Conservation (phyloP, 2,888 invertebrate species). For the Zeuzera pyrina region DNA sequence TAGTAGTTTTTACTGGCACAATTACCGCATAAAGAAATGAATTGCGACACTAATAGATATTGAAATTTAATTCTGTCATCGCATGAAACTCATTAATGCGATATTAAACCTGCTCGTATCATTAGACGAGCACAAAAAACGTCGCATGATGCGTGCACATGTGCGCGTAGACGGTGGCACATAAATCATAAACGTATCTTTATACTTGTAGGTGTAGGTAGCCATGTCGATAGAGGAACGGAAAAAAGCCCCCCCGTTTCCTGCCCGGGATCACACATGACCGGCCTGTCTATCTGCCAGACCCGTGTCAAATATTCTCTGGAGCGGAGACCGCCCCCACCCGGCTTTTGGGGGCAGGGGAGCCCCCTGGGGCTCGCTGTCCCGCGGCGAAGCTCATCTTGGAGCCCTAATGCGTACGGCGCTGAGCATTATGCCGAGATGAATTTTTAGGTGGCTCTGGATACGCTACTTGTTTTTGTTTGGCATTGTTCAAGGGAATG, state of each 20-base stretch:
- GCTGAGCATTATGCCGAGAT: constrained; percentile 57
- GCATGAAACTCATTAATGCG: constrained; percentile 39
- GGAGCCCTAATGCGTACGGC: constrained; percentile 66
- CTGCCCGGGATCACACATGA: constrained; percentile 71
- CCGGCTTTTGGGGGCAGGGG: constrained; percentile 43
- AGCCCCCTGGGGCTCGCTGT: constrained; percentile 65
- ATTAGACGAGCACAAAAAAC: constrained; percentile 50
- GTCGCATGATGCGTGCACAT: constrained; percentile 56
- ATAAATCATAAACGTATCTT: constrained; percentile 69
- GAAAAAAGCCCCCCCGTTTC: constrained; percentile 67
- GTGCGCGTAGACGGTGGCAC: constrained; percentile 50
- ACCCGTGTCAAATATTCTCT: constrained; percentile 74
- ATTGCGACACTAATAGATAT: constrained; percentile 28
- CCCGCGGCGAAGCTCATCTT: constrained; percentile 73
- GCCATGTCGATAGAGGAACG: constrained; percentile 57
- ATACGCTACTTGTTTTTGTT: constrained; percentile 28
- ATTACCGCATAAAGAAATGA: constrained; percentile 19
- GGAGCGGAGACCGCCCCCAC: constrained; percentile 67
- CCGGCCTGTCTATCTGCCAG: constrained; percentile 74
- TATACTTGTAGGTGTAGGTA: constrained; percentile 52
- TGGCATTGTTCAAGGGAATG: constrained; percentile 6
- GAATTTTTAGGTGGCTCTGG: constrained; percentile 52
- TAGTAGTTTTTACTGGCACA: constrained; percentile 1
- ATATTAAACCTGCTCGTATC: constrained; percentile 35
- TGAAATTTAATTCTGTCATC: constrained; percentile 33